Conservation (phyloP, 2,888 invertebrate genomes). For the Platycheirus albimanus region DNA sequence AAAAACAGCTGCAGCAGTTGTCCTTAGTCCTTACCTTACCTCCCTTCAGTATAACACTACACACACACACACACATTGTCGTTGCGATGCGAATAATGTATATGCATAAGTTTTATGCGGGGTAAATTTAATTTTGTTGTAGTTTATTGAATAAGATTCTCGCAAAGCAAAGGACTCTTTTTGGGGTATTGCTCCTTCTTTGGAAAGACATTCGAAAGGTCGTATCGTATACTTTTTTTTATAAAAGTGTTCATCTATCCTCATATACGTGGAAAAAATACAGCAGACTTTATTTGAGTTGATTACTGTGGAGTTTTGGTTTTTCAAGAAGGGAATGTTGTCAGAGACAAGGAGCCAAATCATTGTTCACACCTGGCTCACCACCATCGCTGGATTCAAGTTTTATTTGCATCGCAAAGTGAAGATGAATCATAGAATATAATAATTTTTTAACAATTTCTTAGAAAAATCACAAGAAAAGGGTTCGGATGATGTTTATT, state of each 20-base stretch:
- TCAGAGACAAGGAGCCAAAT: constrained; percentile 33
- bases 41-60: background rate
- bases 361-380: constrained; percentile 63
- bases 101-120: constrained; percentile 71
- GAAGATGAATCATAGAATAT: too few species aligned
- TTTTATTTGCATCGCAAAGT: constrained; percentile 46
- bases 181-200: constrained; percentile 26
- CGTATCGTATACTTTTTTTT: background rate
- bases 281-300: constrained; percentile 62
- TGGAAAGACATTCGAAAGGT: constrained; percentile 2
- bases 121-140: constrained; percentile 70
- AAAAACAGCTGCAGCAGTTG: constrained; percentile 69
- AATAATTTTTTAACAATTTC: too few species aligned
- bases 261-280: constrained; percentile 21
- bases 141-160: constrained; percentile 61
- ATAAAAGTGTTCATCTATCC: background rate
- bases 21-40: background rate
- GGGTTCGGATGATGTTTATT: too few species aligned
- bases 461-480: too few species aligned
- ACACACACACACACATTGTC: constrained; percentile 31
- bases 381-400: background rate
- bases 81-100: constrained; percentile 19
- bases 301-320: constrained; percentile 37
- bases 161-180: constrained; percentile 26
- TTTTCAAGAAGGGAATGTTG: background rate